Evolutionary conservation across 30 jellyfish, hydroid and myxozoan species (phyloP).

Genomic region (Mastigias papua): DNA sequence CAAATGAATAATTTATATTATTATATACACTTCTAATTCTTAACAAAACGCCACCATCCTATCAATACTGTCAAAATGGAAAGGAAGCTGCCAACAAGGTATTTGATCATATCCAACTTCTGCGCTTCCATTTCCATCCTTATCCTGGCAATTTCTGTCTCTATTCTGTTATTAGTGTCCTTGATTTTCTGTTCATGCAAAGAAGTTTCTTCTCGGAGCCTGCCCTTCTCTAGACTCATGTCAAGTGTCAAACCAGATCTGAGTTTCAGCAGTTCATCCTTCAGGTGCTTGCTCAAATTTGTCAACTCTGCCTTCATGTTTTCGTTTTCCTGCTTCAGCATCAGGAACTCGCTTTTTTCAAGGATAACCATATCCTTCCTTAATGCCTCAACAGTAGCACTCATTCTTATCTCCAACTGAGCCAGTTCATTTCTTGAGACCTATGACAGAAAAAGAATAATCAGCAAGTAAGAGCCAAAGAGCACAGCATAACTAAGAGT

Average conservation of each 20-base stretch:
- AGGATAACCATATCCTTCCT: slow-evolving; percentile 81
- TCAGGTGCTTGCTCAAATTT: slow-evolving; percentile 40
- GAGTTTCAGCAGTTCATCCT: slow-evolving; percentile 74
- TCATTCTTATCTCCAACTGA: slow-evolving; percentile 68
- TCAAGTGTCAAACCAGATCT: slow-evolving; percentile 72
- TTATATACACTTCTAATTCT: slow-evolving; percentile 6
- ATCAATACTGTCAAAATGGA: slow-evolving; percentile 74
- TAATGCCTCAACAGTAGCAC: slow-evolving; percentile 73
- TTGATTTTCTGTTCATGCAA: slow-evolving; percentile 67
- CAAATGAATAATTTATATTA: no score
- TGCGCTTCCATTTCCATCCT: slow-evolving; percentile 84
- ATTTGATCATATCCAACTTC: slow-evolving; percentile 77
- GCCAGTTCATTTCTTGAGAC: slow-evolving; percentile 74
- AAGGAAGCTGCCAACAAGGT: slow-evolving; percentile 74
- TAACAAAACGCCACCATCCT: slow-evolving; percentile 84
- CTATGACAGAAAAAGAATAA: slow-evolving; percentile 19
- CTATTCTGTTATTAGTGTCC: slow-evolving; percentile 84
- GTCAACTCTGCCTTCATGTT: slow-evolving; percentile 68
- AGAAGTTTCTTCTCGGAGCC: slow-evolving; percentile 70
- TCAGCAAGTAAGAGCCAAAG: neutral
- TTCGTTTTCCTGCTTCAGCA: slow-evolving; percentile 78
- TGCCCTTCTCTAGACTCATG: slow-evolving; percentile 77
- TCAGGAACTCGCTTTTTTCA: slow-evolving; percentile 77
- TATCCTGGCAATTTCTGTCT: slow-evolving; percentile 80
- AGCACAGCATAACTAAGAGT: no score